A percentile compares a stretch with the other conserved stretches of the same genome.
Conservation (phyloP, 1,140 invertebrate species). For the Drosophila seguyi region DNA sequence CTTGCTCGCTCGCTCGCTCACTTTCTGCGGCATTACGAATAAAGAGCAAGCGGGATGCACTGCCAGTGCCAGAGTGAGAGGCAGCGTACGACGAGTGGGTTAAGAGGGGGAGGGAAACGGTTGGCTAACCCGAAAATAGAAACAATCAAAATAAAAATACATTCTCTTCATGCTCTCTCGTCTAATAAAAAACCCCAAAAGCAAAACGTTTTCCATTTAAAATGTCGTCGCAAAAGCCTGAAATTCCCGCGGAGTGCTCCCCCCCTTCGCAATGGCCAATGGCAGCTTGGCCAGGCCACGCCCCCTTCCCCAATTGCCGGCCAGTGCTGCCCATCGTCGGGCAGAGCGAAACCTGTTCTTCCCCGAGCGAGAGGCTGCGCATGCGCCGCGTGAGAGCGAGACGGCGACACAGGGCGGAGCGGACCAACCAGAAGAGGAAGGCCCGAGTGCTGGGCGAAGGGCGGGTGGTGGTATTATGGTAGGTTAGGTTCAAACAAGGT, state of each 20-base stretch:
- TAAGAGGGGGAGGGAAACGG: slow-evolving; percentile 21
- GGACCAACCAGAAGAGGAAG: slow-evolving; percentile 40
- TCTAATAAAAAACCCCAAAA: slow-evolving; percentile 84
- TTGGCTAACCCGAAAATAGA: slow-evolving; percentile 78
- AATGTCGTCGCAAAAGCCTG: slow-evolving; percentile 78
- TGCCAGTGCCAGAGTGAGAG: slow-evolving; percentile 18
- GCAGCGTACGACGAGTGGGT: background rate
- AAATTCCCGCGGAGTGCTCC: slow-evolving; percentile 2
- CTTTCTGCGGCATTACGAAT: background rate
- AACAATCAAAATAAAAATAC: slow-evolving; percentile 83
- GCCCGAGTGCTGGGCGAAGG: slow-evolving; percentile 19
- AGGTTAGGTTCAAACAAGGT: slow-evolving; percentile 85
- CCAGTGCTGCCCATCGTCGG: slow-evolving; percentile 73
- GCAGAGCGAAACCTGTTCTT: slow-evolving; percentile 65
- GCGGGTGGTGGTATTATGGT: slow-evolving; percentile 72
- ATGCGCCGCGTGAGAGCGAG: slow-evolving; percentile 52
- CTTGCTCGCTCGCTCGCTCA: slow-evolving; percentile 15
- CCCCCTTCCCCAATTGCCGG: slow-evolving; percentile 53
- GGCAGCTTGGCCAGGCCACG: slow-evolving; percentile 43
- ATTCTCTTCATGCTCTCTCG: slow-evolving; percentile 76
- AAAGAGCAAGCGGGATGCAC: slow-evolving; percentile 16
- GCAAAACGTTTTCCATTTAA: slow-evolving; percentile 85
- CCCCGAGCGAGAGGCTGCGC: slow-evolving; percentile 46
- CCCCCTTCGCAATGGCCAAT: slow-evolving; percentile 57
- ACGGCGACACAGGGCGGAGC: slow-evolving; percentile 32